A percentile compares a stretch with the other conserved stretches of the same genome.
These are phyloP conservation scores for Aplidium turbinatum DNA, from an alignment of 23 tunicate species.

Conservation along the genomic window DNA sequence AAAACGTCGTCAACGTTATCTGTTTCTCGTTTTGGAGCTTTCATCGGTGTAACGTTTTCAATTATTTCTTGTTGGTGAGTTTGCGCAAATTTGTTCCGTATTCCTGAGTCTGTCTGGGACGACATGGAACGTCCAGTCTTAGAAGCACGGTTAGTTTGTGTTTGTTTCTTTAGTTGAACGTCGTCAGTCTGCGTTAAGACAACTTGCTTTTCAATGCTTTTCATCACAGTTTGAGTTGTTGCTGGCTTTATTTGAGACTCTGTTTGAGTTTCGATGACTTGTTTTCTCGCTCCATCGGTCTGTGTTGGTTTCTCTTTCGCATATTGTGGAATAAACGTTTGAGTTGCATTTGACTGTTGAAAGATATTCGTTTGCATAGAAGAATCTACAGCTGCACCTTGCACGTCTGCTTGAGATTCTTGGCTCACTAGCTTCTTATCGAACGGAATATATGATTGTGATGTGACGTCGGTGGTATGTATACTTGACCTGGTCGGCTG, in stretches of 20 bases:
- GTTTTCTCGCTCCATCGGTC: neutral
- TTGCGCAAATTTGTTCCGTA: too few relatives aligned
- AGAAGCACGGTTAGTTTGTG: neutral
- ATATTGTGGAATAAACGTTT: neutral
- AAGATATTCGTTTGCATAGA: too few relatives aligned
- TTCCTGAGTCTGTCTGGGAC: too few relatives aligned
- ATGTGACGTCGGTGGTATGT: too few relatives aligned
- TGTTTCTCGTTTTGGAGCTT: neutral
- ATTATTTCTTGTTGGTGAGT: neutral
- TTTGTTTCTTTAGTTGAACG: neutral
- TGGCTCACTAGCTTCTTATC: too few relatives aligned
- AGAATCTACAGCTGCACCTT: too few relatives aligned
- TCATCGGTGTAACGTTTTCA: neutral
- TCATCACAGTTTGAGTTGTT: neutral
- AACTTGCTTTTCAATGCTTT: neutral
- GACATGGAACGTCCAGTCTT: neutral
- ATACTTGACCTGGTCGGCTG: too few relatives aligned
- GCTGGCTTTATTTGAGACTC: neutral
- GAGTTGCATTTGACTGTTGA: too few relatives aligned
- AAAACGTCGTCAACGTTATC: neutral
- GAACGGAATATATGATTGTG: too few relatives aligned
- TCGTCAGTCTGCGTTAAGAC: neutral
- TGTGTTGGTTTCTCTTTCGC: slow-evolving; percentile 1
- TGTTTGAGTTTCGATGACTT: neutral
- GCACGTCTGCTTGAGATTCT: too few relatives aligned